phyloP scores from a whole-genome alignment of 2,113 vertebrate genomes.

The Raphicerus campestris region DNA sequence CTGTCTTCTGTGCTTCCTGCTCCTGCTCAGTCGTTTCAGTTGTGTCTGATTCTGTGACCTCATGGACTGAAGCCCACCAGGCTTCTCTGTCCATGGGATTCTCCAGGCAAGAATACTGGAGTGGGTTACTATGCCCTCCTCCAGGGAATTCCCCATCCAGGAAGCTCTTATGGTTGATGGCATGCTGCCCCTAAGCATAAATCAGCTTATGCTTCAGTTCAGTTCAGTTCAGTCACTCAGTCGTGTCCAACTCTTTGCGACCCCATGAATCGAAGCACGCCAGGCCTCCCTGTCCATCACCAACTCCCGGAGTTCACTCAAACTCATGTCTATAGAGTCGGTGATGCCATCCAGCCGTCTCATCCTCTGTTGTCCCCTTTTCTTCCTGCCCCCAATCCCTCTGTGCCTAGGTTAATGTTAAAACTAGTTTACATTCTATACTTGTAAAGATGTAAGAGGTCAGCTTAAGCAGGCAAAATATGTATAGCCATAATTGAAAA shows the following conservation, averaged over 20 bases:
- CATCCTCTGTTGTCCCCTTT: too few species aligned
- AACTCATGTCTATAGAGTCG: fast-evolving
- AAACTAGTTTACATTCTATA: neutral
- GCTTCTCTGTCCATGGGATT: neutral
- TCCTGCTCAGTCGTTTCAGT: neutral
- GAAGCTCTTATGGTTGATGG: neutral
- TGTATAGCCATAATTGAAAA: neutral
- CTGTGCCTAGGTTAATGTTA: neutral
- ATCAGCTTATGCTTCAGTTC: neutral
- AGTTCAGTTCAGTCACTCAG: too few species aligned
- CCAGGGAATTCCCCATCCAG: neutral
- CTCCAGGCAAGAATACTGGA: neutral
- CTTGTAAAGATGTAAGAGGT: neutral
- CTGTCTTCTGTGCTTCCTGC: neutral
- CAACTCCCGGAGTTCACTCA: too few species aligned
- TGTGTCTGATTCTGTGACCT: neutral
- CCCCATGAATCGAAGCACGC: too few species aligned
- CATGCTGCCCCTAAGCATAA: neutral
- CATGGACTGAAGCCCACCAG: neutral
- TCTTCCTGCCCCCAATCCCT: too few species aligned
- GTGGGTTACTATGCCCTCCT: neutral
- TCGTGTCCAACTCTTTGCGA: fast-evolving
- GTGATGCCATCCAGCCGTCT: too few species aligned
- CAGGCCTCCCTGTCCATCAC: too few species aligned
- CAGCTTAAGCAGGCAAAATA: neutral